These are phyloP conservation scores for Typhlomys cinereus DNA, from an alignment of 2,113 vertebrate species.

Conservation along the genomic window DNA sequence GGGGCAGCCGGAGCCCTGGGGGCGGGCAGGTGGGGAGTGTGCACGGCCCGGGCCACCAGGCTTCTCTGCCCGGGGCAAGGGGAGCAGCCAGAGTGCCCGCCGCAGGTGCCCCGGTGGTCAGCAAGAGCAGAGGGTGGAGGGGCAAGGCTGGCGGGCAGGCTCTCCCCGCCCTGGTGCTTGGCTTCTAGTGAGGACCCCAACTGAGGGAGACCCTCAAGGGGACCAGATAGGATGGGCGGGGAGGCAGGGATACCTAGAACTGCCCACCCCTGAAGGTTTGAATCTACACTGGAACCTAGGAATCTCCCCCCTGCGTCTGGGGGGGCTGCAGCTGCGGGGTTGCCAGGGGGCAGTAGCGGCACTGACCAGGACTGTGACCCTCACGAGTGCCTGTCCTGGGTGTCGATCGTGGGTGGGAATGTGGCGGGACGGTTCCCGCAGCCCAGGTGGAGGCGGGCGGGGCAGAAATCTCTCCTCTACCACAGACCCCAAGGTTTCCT, in stretches of 20 bases:
- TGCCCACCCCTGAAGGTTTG: background rate
- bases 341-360: background rate
- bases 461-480: background rate
- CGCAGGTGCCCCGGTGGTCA: constrained; percentile 33
- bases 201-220: background rate
- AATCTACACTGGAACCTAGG: background rate
- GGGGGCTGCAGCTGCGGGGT: background rate
- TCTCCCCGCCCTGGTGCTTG: background rate
- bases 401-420: background rate
- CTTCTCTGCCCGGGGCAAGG: background rate
- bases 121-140: constrained; percentile 8
- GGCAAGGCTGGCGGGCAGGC: background rate
- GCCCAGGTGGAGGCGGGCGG: background rate
- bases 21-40: constrained; percentile 33
- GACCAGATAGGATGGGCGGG: background rate
- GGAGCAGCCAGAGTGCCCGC: constrained; percentile 8
- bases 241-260: background rate
- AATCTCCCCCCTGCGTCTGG: background rate
- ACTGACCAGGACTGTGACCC: constrained; percentile 27
- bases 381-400: background rate
- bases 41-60: background rate
- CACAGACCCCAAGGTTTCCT: background rate
- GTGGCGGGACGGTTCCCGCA: background rate
- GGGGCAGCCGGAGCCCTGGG: background rate
- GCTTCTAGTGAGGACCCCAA: background rate